A percentile compares a stretch with the other conserved stretches of the same genome.
Conservation (phyloP, 2,888 invertebrate genomes). For the Ophonus ardosiacus region DNA sequence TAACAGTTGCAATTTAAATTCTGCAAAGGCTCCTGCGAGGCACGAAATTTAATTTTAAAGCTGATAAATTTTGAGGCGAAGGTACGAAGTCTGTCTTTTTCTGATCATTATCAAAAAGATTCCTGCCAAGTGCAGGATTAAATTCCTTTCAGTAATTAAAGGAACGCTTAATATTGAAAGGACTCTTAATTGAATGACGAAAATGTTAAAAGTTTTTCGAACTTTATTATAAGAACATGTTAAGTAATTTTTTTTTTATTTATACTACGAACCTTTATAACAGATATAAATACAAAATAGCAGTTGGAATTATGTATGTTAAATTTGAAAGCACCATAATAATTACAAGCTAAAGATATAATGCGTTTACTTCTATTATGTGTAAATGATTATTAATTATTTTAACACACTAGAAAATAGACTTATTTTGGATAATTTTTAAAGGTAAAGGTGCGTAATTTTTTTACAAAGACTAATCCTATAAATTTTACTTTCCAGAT, state of each 20-base stretch:
- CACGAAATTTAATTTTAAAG: constrained; percentile 45
- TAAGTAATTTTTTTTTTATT: not conserved
- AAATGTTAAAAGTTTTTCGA: constrained; percentile 21
- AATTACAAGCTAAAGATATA: too few relatives aligned
- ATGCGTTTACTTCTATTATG: too few relatives aligned
- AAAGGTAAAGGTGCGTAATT: too few relatives aligned
- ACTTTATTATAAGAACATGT: not conserved
- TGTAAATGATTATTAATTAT: too few relatives aligned
- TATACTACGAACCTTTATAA: too few relatives aligned
- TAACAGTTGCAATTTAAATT: constrained; percentile 49
- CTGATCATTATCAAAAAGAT: constrained; percentile 47
- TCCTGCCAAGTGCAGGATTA: constrained; percentile 45
- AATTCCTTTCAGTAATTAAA: constrained; percentile 52
- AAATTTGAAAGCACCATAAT: too few relatives aligned
- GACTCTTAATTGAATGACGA: constrained; percentile 22
- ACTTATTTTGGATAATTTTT: too few relatives aligned
- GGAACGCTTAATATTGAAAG: constrained; percentile 15
- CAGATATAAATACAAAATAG: too few relatives aligned
- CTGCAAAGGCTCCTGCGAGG: not conserved
- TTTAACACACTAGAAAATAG: too few relatives aligned
- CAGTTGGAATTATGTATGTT: too few relatives aligned
- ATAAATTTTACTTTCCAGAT: too few relatives aligned
- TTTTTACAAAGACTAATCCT: too few relatives aligned
- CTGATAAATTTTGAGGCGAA: constrained; percentile 46
- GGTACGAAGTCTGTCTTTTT: constrained; percentile 27